Conservation (phyloP, 2,888 invertebrate genomes). For the Tenthredo notha region DNA sequence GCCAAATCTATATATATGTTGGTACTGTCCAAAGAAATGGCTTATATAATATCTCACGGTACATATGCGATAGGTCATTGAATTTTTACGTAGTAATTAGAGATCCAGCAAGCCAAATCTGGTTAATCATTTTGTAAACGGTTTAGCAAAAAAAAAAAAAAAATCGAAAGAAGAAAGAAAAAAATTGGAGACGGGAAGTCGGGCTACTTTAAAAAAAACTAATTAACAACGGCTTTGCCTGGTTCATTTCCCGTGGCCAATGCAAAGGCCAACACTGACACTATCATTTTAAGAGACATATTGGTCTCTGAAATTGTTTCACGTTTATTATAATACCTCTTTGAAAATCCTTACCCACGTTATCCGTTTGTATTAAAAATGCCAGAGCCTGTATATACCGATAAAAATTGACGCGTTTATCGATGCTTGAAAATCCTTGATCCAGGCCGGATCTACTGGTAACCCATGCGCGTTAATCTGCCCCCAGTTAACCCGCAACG, state of each 20-base stretch:
- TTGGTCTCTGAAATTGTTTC: not conserved
- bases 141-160: conserved; percentile 26
- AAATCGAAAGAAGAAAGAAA: conserved; percentile 33
- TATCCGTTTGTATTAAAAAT: not conserved
- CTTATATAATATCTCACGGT: conserved; percentile 36
- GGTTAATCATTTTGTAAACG: conserved; percentile 16
- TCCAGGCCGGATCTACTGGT: conserved; percentile 37
- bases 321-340: not conserved
- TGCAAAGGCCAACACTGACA: not conserved
- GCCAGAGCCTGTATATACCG: not conserved
- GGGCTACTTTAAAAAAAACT: conserved; percentile 19
- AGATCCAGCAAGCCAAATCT: not conserved
- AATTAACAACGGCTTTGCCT: conserved; percentile 42
- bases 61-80: conserved; percentile 15
- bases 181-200: conserved; percentile 31
- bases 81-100: conserved; percentile 33
- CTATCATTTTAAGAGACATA: not conserved
- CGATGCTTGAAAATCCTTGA: conserved; percentile 37
- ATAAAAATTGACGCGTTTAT: not conserved
- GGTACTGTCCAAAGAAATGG: conserved; percentile 14
- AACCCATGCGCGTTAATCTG: conserved; percentile 33
- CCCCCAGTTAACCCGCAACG: conserved; percentile 42
- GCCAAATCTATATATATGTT: not conserved
- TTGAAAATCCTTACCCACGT: not conserved
- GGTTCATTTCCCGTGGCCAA: conserved; percentile 36